Evolutionary conservation across 92 coral and sea anemone species (phyloP), one percentile per base, ranked within the genome.

Genomic region (Epizoanthus ramosus): DNA sequence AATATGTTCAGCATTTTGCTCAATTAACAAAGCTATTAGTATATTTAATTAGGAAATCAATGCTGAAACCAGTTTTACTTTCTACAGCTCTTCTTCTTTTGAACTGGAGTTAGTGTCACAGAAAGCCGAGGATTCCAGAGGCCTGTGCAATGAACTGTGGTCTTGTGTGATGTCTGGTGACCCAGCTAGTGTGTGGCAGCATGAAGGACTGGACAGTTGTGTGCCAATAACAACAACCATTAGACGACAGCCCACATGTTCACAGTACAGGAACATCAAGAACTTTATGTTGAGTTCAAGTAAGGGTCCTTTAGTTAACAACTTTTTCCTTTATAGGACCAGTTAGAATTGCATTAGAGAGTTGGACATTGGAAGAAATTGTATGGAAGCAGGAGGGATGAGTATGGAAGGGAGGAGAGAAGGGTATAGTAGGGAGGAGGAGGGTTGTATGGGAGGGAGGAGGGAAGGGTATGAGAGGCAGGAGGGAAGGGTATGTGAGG

Each of bases 181-280:
- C 57, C 87, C 90, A 1, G 84, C 76, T 16, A 92, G 88, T 81
- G 80, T 87, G 0, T 92, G 95, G 95, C 95, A 89, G 81, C 80
- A 89, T 43, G 89, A 83, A 31, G 84, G 86, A 63, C 64, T 92
- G 35, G 90, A 83, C 60, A 84, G 75, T 21, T 41, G 59, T 7
- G 19, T 64, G 4, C 84, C 80, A 39, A 59, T 77, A 19, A 92
- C 87, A n/a, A 80, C 91, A 41, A 52, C 81, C 7, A 61, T 89
- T 19, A 83, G 90, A 75, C 56, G 95, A 72, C 95, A 92, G 50
- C 95, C 95, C 59, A 92, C 95, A 0, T 73, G 57, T 63, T 79
- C 91, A 2, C 79, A 77, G 35, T 80, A 83, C 59, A 84, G 83
- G 63, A 31, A 22, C 64, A 54, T 86, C 54, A 64, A 74, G 76